These are phyloP conservation scores for Nothobranchius kuhntae DNA, from an alignment of 2,113 vertebrate species.

Conservation along the genomic window DNA sequence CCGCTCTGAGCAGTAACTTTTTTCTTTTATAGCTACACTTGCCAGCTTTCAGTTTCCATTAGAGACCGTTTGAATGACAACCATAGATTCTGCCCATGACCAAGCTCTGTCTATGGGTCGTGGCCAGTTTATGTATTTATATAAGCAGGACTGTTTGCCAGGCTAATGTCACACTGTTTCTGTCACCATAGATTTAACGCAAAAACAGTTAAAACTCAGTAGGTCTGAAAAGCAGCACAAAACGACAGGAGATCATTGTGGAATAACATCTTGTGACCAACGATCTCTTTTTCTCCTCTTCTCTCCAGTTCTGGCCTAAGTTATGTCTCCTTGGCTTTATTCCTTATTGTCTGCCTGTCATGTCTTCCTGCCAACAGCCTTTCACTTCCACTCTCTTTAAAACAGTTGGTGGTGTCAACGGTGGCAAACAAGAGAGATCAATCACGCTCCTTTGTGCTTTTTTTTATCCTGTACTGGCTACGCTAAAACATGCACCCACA, in stretches of 20 bases:
- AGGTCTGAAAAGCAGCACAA: not conserved
- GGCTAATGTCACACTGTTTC: not conserved
- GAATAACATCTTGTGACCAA: slow-evolving; percentile 29
- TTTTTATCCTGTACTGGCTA: slow-evolving; percentile 28
- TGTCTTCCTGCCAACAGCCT: slow-evolving; percentile 22
- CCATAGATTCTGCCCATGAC: no score
- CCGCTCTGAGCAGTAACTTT: no score
- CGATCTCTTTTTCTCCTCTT: slow-evolving; percentile 19
- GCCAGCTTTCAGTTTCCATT: no score
- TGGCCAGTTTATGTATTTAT: no score
- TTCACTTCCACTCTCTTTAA: slow-evolving; percentile 28
- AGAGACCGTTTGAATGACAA: no score
- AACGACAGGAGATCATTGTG: slow-evolving; percentile 19
- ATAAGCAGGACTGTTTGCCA: no score
- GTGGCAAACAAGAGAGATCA: slow-evolving; percentile 15
- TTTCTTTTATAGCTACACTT: no score
- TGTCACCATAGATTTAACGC: not conserved
- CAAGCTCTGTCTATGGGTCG: no score
- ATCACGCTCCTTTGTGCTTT: slow-evolving; percentile 2
- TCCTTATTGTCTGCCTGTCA: slow-evolving; percentile 33
- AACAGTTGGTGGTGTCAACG: slow-evolving; percentile 38
- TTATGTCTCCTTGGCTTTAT: slow-evolving; percentile 9
- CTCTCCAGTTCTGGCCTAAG: not conserved
- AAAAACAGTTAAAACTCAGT: slow-evolving; percentile 10
- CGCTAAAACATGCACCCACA: slow-evolving; percentile 23